Base-by-base conservation (phyloP, 2,888 invertebrate genomes). In the Tiliacea citrago region DNA sequence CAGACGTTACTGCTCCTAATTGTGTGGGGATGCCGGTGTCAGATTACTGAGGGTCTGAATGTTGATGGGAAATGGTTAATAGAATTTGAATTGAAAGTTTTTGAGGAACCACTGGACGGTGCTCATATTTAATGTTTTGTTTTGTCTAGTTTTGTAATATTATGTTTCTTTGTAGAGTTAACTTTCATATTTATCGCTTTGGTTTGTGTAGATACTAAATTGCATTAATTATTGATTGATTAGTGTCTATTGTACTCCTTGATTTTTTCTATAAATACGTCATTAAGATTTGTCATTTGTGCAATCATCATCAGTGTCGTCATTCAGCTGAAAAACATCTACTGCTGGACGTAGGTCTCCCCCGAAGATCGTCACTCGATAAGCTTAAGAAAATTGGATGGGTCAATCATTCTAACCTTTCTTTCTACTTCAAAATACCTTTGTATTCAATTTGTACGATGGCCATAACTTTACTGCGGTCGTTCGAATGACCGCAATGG, bases 21-120 rank as follows among this genome's bases (percentile, higher is more conserved):
- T 93, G 93, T 92, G 88, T 85, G 84, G 91, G 93, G 93, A 92
- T 92, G 92, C 88, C 84, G 80, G 91, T 93, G 91, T 95, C 93
- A 82, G 81, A 91, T 95, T 94, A 92, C 94, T 63, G 77, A 72
- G 82, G 88, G 84, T 82, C 63, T 81, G 84, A 69, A 57, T 86
- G 89, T 90, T 89, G 67, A 85, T 81, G 84, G 87, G 79, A 86
- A 81, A 82, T 79, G 71, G 75, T 78, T 88, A 87, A 87, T 88
- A 83, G 84, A 87, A 87, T 82, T 77, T 83, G 79, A 85, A 83
- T 85, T 79, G 68, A 84, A 86, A 73, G 72, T 76, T 86, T 83
- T 75, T 75, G 60, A 35, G 55, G 61, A 53, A 35, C 39, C 42
- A 58, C 66, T 73, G 75, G 70, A 67, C 69, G 45, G 55, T 68